A percentile compares a stretch with the other conserved stretches of the same genome.
phyloP scores from a whole-genome alignment of 2,113 vertebrate species.

The Apodemus sylvaticus region DNA sequence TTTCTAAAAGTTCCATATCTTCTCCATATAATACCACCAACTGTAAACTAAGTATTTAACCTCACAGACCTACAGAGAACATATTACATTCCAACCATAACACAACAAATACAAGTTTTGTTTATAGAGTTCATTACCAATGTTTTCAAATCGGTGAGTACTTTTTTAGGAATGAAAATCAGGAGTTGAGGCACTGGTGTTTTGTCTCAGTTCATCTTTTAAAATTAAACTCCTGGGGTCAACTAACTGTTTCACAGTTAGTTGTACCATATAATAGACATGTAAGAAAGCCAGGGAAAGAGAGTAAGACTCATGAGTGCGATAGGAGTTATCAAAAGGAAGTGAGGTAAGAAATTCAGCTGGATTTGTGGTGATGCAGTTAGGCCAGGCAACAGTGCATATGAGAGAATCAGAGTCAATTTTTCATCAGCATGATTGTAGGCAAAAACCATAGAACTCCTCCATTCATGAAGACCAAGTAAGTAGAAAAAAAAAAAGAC shows the following conservation, averaged over 20 bases:
- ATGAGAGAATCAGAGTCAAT: background rate
- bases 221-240: background rate
- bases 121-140: background rate
- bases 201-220: background rate
- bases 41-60: background rate
- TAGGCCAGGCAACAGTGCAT: background rate
- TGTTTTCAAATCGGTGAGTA: background rate
- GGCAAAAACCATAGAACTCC: background rate
- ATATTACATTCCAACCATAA: background rate
- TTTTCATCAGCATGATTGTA: background rate
- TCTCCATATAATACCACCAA: background rate
- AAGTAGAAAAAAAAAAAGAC: background rate
- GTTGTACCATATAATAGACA: accelerated
- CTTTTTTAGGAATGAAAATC: background rate
- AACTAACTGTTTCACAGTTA: background rate
- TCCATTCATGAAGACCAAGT: background rate
- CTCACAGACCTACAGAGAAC: no score
- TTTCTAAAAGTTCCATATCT: background rate
- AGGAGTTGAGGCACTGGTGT: background rate
- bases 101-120: background rate
- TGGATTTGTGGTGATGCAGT: background rate
- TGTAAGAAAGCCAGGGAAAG: background rate
- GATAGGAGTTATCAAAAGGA: background rate
- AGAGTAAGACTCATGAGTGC: background rate
- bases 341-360: background rate